Evolutionary conservation across 92 coral and sea anemone species (phyloP), one percentile per base, ranked within the genome.

Genomic region (Siderastrea siderea): DNA sequence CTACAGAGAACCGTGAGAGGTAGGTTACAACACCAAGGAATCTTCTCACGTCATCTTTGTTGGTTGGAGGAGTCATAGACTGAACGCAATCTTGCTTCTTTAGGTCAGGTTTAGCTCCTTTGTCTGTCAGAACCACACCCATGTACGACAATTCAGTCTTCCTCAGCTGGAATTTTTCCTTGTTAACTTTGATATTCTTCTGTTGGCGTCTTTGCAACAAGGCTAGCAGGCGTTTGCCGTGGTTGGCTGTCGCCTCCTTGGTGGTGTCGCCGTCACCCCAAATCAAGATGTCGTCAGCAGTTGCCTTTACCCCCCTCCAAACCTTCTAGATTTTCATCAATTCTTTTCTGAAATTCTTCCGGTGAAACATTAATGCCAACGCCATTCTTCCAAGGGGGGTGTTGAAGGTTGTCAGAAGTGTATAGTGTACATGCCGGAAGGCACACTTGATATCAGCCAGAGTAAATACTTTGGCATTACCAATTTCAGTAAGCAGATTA

Each of bases 31-130:
- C 64, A 44, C 80, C 52, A 1, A 78, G 73, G 3, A 87, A 52
- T 63, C 66, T 79, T 26, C 74, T 58, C 1, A 79, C 78, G 45
- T 68, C 90, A 12, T 68, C 78, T 49, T 68, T 71, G 84, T 87
- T 63, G 62, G 79, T 79, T 71, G 67, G 82, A 13, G 63, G 48
- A 5, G 81, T 75, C 89, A 85, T 85, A 6, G 62, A 1, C 9
- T 74, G 80, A 61, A 86, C 69, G 51, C 79, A 53, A 15, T 79
- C 86, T 80, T 58, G 80, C 61, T 87, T 87, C 72, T n/a, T 54
- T 79, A 80, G 80, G 85, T 87, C 91, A 53, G 86, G 91, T 82
- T 82, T 88, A n/a, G 82, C 83, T 63, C 92, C 83, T 88, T 83
- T 75, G 78, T 67, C 77, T 49, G 75, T 77, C 83, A 86, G 51